These are phyloP conservation scores for Centroberyx gerrardi DNA, from an alignment of 2,797 vertebrate genomes.

Conservation along the genomic window DNA sequence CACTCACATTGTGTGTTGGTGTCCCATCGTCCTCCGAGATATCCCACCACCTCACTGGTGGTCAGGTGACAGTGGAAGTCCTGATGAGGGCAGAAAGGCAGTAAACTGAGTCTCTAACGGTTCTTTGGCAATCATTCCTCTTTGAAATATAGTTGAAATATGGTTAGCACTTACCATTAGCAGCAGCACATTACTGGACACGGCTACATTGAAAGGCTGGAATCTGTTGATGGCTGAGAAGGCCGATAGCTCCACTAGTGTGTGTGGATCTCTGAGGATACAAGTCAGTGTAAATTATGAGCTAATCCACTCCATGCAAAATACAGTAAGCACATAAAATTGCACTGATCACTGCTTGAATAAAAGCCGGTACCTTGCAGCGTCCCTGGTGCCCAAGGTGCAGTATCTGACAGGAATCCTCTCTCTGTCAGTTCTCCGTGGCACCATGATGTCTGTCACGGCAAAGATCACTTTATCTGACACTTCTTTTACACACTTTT, in stretches of 20 bases:
- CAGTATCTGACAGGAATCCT: conserved; percentile 92
- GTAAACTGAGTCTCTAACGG: neutral
- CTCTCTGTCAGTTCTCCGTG: conserved; percentile 84
- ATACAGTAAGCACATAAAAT: neutral
- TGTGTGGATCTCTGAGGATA: conserved; percentile 91
- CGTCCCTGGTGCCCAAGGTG: conserved; percentile 92
- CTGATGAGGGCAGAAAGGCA: conserved; percentile 69
- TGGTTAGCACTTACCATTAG: conserved; percentile 87
- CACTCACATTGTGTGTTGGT: conserved; percentile 93
- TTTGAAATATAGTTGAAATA: neutral
- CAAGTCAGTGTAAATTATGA: conserved; percentile 7
- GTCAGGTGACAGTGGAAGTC: conserved; percentile 98
- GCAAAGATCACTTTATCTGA: neutral
- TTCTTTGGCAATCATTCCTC: neutral
- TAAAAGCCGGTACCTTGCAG: conserved; percentile 88
- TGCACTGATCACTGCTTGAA: neutral
- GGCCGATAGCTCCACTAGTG: conserved; percentile 93
- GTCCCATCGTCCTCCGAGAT: conserved; percentile 96
- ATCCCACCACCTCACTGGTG: conserved; percentile 95
- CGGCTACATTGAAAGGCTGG: conserved; percentile 96
- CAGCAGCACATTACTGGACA: conserved; percentile 96
- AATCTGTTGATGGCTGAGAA: conserved; percentile 97
- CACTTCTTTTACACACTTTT: neutral
- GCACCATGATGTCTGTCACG: conserved; percentile 80
- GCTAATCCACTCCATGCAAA: neutral